Conservation (phyloP, 2,888 invertebrate species). For the Perizoma affinitatum region DNA sequence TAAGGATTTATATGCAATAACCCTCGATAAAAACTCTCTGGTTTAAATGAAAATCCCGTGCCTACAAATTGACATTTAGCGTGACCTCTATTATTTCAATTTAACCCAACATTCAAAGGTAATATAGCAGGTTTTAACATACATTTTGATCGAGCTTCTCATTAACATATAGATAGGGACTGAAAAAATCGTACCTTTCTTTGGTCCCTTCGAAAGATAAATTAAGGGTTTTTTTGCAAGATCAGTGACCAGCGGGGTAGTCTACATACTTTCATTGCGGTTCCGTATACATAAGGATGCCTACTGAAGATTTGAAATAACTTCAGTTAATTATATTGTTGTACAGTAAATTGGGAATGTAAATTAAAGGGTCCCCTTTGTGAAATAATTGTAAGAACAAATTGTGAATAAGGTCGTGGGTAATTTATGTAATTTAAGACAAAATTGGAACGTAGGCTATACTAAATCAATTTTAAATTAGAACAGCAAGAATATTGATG, state of each 20-base stretch:
- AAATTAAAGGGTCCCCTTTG: constrained; percentile 32
- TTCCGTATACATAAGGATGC: constrained; percentile 52
- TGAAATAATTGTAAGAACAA: constrained; percentile 25
- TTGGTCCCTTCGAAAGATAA: constrained; percentile 57
- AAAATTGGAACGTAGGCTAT: neutral
- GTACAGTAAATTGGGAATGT: constrained; percentile 41
- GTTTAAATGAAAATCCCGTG: constrained; percentile 19
- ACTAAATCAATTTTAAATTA: neutral
- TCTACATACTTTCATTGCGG: constrained; percentile 50
- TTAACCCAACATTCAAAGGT: constrained; percentile 53
- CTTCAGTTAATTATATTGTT: constrained; percentile 52
- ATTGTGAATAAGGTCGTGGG: constrained; percentile 24
- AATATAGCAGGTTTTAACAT: constrained; percentile 63
- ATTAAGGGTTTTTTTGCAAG: constrained; percentile 58
- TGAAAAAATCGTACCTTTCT: constrained; percentile 63
- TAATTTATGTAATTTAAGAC: neutral
- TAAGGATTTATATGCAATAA: constrained; percentile 2
- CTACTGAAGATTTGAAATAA: constrained; percentile 49
- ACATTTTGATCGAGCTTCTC: constrained; percentile 62
- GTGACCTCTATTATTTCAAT: constrained; percentile 60
- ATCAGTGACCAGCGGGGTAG: constrained; percentile 54
- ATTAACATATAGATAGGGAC: constrained; percentile 68
- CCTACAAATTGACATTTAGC: constrained; percentile 46
- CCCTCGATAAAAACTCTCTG: constrained; percentile 2
- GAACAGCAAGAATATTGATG: neutral